phyloP scores from a whole-genome alignment of 1,140 invertebrate species.

The Protaetia brevitarsis region DNA sequence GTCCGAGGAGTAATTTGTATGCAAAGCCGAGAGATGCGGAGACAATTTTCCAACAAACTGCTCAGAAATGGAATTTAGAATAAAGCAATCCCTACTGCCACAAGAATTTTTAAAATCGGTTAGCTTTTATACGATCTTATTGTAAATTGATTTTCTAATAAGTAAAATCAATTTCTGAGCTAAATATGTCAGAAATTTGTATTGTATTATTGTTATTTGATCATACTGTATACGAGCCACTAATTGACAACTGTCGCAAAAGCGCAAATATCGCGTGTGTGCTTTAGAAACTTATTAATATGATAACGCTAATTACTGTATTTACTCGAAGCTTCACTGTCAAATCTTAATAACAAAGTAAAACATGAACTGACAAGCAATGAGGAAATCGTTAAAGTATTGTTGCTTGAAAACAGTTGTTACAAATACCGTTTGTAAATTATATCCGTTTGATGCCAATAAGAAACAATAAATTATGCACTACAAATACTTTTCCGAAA shows the following conservation, averaged over 20 bases:
- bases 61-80: not conserved
- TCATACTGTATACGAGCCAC: not conserved
- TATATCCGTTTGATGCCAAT: not conserved
- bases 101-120: too few relatives aligned
- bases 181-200: too few relatives aligned
- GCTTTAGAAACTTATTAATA: not conserved
- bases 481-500: not conserved
- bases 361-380: not conserved
- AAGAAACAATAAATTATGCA: not conserved
- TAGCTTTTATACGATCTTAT: too few relatives aligned
- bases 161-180: too few relatives aligned
- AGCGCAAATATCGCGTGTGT: not conserved
- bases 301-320: not conserved
- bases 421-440: not conserved
- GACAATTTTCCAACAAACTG: not conserved
- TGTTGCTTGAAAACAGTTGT: not conserved
- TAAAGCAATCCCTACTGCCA: too few relatives aligned
- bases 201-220: too few relatives aligned
- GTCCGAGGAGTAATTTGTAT: not conserved
- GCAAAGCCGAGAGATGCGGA: not conserved
- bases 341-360: not conserved
- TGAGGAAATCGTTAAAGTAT: not conserved
- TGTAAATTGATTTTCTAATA: too few relatives aligned
- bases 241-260: too few relatives aligned
- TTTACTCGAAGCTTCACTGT: not conserved